These are phyloP conservation scores for Drosophila azteca DNA, from an alignment of 1,140 invertebrate species.

Conservation along the genomic window DNA sequence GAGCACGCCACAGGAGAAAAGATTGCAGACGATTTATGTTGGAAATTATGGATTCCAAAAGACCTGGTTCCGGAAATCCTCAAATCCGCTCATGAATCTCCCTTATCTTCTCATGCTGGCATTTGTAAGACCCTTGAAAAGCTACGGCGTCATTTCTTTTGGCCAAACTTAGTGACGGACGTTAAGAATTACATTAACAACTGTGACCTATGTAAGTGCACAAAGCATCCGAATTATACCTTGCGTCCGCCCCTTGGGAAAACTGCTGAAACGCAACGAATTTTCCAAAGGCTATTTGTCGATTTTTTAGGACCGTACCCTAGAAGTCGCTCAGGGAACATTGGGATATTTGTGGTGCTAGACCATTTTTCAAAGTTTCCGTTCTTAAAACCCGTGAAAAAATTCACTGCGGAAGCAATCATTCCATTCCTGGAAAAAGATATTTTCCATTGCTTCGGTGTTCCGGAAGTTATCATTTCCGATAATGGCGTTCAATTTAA, in stretches of 20 bases:
- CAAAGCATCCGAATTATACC: not conserved
- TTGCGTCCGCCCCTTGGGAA: no score
- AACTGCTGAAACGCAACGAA: no score
- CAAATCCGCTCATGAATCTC: not conserved
- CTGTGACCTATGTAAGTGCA: not conserved
- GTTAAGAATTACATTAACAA: slow-evolving; percentile 5
- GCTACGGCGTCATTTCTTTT: slow-evolving; percentile 2
- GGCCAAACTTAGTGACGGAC: not conserved
- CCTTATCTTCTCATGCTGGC: not conserved
- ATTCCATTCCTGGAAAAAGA: not conserved
- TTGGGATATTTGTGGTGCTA: slow-evolving; percentile 12
- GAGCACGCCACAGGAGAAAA: slow-evolving; percentile 6
- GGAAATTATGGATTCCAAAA: slow-evolving; percentile 10
- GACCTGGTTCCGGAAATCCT: not conserved
- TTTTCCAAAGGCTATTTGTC: not conserved
- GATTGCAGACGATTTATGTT: slow-evolving; percentile 3
- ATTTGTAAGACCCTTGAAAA: slow-evolving; percentile 4
- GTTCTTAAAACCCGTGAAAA: not conserved
- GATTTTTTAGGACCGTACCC: slow-evolving; percentile 1
- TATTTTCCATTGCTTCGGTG: not conserved
- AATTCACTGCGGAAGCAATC: no score
- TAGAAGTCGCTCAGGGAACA: slow-evolving; percentile 1
- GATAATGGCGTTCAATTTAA: slow-evolving; percentile 1
- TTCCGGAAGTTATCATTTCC: not conserved
- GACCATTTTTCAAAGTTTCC: slow-evolving; percentile 1